Evolutionary conservation across 2,888 invertebrate species (phyloP).

Genomic region (Abrostola tripartita): DNA sequence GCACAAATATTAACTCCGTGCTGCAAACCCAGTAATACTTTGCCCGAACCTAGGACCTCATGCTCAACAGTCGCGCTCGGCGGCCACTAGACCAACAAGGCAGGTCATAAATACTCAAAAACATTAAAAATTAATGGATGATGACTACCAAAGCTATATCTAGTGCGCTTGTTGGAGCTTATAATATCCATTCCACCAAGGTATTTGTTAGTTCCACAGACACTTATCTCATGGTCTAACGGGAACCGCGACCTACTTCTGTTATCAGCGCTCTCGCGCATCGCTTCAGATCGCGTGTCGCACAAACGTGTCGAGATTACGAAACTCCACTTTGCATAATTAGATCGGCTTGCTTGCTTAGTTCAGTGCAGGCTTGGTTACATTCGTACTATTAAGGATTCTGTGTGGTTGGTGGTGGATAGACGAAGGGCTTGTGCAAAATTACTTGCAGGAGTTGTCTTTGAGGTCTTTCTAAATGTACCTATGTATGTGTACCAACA

Average conservation of each 20-base stretch:
- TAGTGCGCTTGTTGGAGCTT: too few species aligned
- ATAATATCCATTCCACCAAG: too few species aligned
- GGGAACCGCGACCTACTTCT: conserved; percentile 31
- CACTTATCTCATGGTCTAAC: conserved; percentile 20
- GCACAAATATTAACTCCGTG: too few species aligned
- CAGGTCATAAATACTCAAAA: too few species aligned
- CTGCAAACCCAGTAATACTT: too few species aligned
- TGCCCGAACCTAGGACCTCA: too few species aligned
- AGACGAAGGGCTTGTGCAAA: neutral
- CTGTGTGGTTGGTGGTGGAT: neutral
- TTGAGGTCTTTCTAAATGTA: neutral
- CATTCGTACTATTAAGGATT: neutral
- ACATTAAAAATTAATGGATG: too few species aligned
- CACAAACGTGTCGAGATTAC: conserved; percentile 39
- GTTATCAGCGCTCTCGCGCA: conserved; percentile 34
- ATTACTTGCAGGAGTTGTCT: neutral
- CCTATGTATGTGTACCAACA: too few species aligned
- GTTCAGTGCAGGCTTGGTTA: conserved; percentile 4
- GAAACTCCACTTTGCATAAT: conserved; percentile 39
- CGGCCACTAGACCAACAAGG: too few species aligned
- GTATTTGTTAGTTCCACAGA: too few species aligned
- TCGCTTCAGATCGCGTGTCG: conserved; percentile 34
- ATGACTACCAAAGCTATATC: too few species aligned
- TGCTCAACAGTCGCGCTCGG: too few species aligned
- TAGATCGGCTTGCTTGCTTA: conserved; percentile 23